Conservation (phyloP, 2,797 vertebrate genomes). For the Oreortyx pictus region DNA sequence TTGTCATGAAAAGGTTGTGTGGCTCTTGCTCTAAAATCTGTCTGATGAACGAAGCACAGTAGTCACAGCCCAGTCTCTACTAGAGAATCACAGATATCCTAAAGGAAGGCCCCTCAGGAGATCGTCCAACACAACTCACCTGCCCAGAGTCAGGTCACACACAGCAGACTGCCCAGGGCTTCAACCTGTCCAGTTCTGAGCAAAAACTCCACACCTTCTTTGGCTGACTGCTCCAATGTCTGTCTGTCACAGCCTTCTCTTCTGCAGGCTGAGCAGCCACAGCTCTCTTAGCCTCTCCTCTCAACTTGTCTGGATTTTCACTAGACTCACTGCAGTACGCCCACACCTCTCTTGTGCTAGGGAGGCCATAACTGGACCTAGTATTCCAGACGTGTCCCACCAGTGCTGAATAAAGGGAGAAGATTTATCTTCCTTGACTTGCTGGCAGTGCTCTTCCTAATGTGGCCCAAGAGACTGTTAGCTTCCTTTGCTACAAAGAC, state of each 20-base stretch:
- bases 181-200: background rate
- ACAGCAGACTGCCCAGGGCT: background rate
- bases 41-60: background rate
- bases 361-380: background rate
- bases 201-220: background rate
- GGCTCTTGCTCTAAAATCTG: background rate
- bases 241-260: background rate
- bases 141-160: background rate
- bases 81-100: background rate
- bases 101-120: background rate
- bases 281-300: background rate
- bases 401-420: background rate
- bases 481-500: background rate
- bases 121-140: background rate
- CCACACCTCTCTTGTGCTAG: background rate
- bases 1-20: background rate
- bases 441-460: background rate
- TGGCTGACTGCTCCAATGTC: background rate
- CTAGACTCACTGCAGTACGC: background rate
- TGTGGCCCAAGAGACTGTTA: background rate
- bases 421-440: background rate
- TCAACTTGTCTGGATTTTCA: background rate
- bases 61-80: background rate
- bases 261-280: background rate
- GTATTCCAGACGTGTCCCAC: background rate